Evolutionary conservation across 2,888 invertebrate genomes (phyloP), one percentile per base, ranked within the genome.

Genomic region (Protodeltote pygarga): DNA sequence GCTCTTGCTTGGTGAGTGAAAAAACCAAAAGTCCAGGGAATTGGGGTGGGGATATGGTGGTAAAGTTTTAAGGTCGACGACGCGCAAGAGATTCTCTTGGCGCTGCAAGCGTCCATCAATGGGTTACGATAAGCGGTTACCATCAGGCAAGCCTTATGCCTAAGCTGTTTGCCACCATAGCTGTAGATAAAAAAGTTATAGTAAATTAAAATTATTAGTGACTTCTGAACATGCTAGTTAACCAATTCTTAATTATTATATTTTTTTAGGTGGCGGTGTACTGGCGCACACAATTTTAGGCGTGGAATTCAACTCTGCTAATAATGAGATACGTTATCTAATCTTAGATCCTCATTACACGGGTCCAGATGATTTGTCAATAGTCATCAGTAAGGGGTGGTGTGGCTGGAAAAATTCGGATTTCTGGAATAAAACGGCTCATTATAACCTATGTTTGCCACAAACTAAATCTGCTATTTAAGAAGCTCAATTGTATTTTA

Each of bases 311-410:
- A 96, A 98, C 82, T 94, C 95, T 27, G 91, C 93, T 10, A 95
- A 95, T 5, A 96, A 96, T 11, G 96, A 97, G 54, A 93, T 96
- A 0, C 95, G 96, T 71, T 99, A 98, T 87, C 94, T 99, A n/a
- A 97, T 99, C 68, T 92, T 99, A 23, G 99, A 99, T 93, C 99
- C 99, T 0, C 99, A 99, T 88, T 99, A 98, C 85, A 98, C 97
- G 0, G 99, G 98, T 0, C 84, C 93, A 0, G 98, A 99, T 73
- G 96, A 98, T 73, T 81, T 98, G 34, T 91, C 93, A 19, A 93
- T 92, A 0, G 94, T 97, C 34, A 91, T 95, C 60, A 93, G 91
- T 50, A 97, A 98, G 93, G 98, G 99, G 3, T 98, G 98, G 98
- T 99, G 99, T 82, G 97, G 97, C 0, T 99, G 99, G 99, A 99